A percentile compares a stretch with the other conserved stretches of the same genome.
phyloP scores from a whole-genome alignment of 2,888 invertebrate species.

The Thysanoteuthis rhombus region DNA sequence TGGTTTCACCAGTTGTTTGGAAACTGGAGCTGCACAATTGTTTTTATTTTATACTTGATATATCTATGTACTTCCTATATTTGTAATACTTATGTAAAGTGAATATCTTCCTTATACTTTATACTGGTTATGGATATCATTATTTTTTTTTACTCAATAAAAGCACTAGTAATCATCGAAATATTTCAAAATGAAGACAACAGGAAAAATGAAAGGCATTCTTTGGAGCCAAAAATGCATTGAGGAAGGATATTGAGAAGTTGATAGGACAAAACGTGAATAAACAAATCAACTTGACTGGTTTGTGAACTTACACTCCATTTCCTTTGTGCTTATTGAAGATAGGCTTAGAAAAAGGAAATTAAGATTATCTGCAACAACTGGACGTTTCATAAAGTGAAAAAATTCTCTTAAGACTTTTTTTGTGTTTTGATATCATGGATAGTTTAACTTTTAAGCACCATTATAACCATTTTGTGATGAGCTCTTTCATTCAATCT shows the following conservation, averaged over 20 bases:
- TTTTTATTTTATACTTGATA: too few species aligned
- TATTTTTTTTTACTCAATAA: neutral
- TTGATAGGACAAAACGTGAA: neutral
- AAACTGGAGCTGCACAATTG: too few species aligned
- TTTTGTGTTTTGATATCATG: too few species aligned
- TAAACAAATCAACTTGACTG: neutral
- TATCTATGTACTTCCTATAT: too few species aligned
- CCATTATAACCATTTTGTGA: too few species aligned
- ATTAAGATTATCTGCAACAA: neutral
- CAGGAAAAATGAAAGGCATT: neutral
- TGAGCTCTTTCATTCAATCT: too few species aligned
- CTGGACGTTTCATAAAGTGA: neutral
- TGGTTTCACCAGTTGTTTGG: too few species aligned
- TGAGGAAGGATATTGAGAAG: neutral
- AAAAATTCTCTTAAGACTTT: neutral
- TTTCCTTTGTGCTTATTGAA: neutral
- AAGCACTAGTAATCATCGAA: neutral
- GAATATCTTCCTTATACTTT: neutral
- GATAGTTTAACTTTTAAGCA: too few species aligned
- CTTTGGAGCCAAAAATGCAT: neutral
- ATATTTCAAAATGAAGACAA: neutral
- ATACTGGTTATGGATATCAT: neutral
- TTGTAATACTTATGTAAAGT: too few species aligned
- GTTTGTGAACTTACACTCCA: neutral
- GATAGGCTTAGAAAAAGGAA: neutral